These are phyloP conservation scores for Nasua narica DNA, from an alignment of 2,797 vertebrate species.

Conservation along the genomic window DNA sequence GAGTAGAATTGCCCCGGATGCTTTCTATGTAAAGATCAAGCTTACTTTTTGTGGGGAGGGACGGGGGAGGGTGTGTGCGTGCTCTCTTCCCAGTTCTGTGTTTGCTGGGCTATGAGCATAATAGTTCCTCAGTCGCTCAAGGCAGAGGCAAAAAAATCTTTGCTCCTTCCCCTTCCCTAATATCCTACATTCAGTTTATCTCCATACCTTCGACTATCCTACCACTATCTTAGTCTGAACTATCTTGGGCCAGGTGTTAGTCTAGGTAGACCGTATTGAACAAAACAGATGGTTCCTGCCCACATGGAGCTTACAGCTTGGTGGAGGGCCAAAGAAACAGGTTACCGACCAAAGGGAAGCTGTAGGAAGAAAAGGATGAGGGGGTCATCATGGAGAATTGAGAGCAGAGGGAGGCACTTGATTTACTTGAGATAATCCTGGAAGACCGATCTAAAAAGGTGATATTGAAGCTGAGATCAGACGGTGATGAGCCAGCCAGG, in stretches of 20 bases:
- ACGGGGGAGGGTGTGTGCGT: background rate
- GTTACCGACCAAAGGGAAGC: background rate
- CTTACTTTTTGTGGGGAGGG: background rate
- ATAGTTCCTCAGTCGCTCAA: background rate
- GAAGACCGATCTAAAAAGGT: background rate
- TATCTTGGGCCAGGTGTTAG: background rate
- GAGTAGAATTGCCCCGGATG: background rate
- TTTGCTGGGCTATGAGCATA: background rate
- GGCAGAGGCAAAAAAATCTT: background rate
- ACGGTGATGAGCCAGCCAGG: background rate
- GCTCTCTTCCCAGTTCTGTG: background rate
- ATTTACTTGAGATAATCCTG: background rate
- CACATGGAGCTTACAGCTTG: background rate
- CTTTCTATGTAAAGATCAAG: constrained; percentile 60
- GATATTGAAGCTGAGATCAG: background rate
- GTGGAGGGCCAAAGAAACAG: background rate
- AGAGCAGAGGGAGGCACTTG: background rate
- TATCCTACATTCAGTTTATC: background rate
- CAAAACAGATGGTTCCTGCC: background rate
- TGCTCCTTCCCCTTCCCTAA: background rate
- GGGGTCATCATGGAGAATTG: background rate
- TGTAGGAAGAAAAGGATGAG: background rate
- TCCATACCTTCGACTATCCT: background rate
- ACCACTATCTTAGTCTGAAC: background rate
- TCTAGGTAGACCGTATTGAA: background rate